These are phyloP conservation scores for Petroica traversi DNA, from an alignment of 2,113 vertebrate genomes.

Conservation along the genomic window DNA sequence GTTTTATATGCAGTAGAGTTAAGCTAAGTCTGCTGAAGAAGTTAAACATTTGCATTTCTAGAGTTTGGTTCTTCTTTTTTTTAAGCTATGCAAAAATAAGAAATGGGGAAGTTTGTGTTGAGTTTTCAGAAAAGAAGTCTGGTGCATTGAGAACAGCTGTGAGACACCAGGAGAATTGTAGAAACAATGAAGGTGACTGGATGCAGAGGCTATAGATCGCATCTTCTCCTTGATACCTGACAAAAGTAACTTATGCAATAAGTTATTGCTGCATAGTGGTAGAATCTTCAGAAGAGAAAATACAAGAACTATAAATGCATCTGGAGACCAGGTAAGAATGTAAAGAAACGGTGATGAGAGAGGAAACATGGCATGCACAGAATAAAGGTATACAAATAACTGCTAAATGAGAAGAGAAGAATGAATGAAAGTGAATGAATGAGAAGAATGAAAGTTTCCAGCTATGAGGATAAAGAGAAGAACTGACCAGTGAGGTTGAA, in stretches of 20 bases:
- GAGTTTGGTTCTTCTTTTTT: conserved; percentile 44
- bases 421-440: conserved; percentile 64
- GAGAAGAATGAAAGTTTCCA: conserved; percentile 65
- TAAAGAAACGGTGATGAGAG: conserved; percentile 46
- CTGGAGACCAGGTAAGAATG: conserved; percentile 63
- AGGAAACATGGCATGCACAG: conserved; percentile 53
- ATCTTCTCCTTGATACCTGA: conserved; percentile 67
- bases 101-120: conserved; percentile 72
- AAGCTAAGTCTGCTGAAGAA: conserved; percentile 38
- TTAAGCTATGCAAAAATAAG: conserved; percentile 58
- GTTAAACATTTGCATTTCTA: conserved; percentile 52
- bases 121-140: conserved; percentile 71
- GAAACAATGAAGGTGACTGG: conserved; percentile 65
- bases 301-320: conserved; percentile 54
- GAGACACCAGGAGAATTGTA: conserved; percentile 65
- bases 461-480: conserved; percentile 53
- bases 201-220: conserved; percentile 66
- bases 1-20: conserved; percentile 27
- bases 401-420: conserved; percentile 66
- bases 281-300: conserved; percentile 63
- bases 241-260: conserved; percentile 62
- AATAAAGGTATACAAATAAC: conserved; percentile 46
- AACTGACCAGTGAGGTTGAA: conserved; percentile 56
- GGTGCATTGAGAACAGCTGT: conserved; percentile 67
- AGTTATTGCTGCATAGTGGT: conserved; percentile 64